phyloP scores from a whole-genome alignment of 2,888 invertebrate genomes.

The Muscina levida region DNA sequence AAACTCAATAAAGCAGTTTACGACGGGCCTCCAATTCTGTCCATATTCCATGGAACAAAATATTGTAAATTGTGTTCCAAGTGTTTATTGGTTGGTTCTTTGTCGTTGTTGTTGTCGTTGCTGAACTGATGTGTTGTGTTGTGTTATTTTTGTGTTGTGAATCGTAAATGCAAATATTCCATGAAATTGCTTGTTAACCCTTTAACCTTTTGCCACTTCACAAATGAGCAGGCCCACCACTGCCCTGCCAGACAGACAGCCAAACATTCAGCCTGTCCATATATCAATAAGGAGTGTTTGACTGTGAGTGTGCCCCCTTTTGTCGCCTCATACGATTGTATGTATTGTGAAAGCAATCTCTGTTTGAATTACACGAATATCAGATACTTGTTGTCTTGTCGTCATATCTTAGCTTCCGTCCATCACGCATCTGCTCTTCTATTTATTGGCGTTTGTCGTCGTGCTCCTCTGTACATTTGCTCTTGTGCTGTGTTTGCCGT shows the following conservation, averaged over 20 bases:
- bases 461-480: not conserved
- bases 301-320: not conserved
- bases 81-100: too few relatives aligned
- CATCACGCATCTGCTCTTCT: not conserved
- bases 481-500: not conserved
- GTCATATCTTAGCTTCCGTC: not conserved
- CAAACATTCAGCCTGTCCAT: not conserved
- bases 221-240: too few relatives aligned
- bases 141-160: not conserved
- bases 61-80: too few relatives aligned
- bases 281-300: not conserved
- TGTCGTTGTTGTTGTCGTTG: too few relatives aligned
- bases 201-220: constrained; percentile 63
- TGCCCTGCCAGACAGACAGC: too few relatives aligned
- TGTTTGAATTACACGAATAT: constrained; percentile 4
- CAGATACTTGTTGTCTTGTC: not conserved
- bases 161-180: constrained; percentile 52
- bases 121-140: not conserved
- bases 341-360: constrained; percentile 2
- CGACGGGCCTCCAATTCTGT: not conserved
- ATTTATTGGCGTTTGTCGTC: not conserved
- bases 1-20: constrained; percentile 24
- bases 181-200: constrained; percentile 66
- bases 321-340: too few relatives aligned
- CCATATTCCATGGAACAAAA: not conserved